Evolutionary conservation across 2,888 invertebrate species (phyloP), one percentile per base, ranked within the genome.

Genomic region (Bimastos eiseni): DNA sequence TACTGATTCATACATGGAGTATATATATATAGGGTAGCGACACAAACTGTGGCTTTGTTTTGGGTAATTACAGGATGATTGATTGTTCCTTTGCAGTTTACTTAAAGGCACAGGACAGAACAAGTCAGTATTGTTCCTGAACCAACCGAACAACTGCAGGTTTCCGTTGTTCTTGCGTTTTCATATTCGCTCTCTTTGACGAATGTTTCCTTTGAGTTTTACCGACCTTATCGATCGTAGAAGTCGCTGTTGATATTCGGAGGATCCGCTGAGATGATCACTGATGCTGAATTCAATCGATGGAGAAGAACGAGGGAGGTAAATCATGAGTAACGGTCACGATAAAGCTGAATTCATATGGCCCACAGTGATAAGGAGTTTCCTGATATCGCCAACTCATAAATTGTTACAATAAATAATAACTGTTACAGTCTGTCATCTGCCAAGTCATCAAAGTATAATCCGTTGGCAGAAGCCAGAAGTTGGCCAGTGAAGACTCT

Each of bases 11-110:
- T 17, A 83, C 17, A 13, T 83, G 83, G 6, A n/a, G 19, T 17
- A 83, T 83, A 83, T 83, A 83, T 83, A 83, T 83, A 37, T 70
- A 70, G 13, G 70, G 70, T 70, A 70, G n/a, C 0, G 70, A 70
- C n/a, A 70, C 70, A n/a, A 70, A 70, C 70, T n/a, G n/a, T n/a
- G n/a, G 70, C 70, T 70, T 70, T 70, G 70, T 70, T 70, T 70
- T 70, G 8, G 30, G 70, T 70, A 30, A 70, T 30, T 30, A 1
- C 13, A n/a, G 13, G n/a, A 70, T 70, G 70, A 70, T 70, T 70
- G 8, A 70, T 70, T n/a, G 70, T n/a, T 70, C n/a, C 11, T 70
- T 3, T 70, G 30, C 70, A 8, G 70, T n/a, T n/a, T 30, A 70
- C n/a, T 70, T 70, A 70, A 70, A 70, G 5, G n/a, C 30, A 13